Base-by-base conservation (phyloP, 2,888 invertebrate genomes). In the Lasioglossum lativentre region DNA sequence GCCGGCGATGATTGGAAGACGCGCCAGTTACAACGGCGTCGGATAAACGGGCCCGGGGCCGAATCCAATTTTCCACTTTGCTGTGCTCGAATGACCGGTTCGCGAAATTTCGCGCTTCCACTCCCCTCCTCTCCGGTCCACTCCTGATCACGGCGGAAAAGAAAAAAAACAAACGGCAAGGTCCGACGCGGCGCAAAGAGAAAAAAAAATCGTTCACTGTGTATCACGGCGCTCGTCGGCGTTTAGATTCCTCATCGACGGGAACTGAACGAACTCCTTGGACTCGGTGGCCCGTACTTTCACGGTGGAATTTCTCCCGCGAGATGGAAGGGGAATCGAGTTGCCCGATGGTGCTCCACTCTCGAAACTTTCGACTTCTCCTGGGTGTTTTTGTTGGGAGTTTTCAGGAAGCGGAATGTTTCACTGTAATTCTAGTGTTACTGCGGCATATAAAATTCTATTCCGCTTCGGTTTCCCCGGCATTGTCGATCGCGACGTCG, bases 241-340 rank as follows among this genome's bases (percentile, higher is more conserved):
- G 40, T 70, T 70, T 70, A 70, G 38, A 70, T 70, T 70, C n/a
- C 40, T 38, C 40, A 70, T 40, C 40, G 40, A 14, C 70, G 40
- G n/a, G n/a, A 70, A n/a, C n/a, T n/a, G n/a, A n/a, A 70, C 70
- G 40, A 38, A 70, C 70, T 40, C 38, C 40, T 70, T n/a, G 40
- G 14, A 40, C 4, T 40, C 70, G 2, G 23, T 70, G 70, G 38
- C 40, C 12, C 70, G 70, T 40, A n/a, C 34, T 56, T 56, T 56
- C 56, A 56, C 56, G 56, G 12, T n/a, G 56, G 56, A 56, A 56
- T n/a, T 56, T 56, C 23, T 23, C 12, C n/a, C n/a, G 16, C 4
- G 12, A 2, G 4, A 12, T 12, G 12, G 56, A 4, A 56, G 56
- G n/a, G n/a, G 56, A 56, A n/a, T 1, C n/a, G 56, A 56, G 56